Conservation (phyloP, 2,888 invertebrate species). For the Tolmerus cingulatus region DNA sequence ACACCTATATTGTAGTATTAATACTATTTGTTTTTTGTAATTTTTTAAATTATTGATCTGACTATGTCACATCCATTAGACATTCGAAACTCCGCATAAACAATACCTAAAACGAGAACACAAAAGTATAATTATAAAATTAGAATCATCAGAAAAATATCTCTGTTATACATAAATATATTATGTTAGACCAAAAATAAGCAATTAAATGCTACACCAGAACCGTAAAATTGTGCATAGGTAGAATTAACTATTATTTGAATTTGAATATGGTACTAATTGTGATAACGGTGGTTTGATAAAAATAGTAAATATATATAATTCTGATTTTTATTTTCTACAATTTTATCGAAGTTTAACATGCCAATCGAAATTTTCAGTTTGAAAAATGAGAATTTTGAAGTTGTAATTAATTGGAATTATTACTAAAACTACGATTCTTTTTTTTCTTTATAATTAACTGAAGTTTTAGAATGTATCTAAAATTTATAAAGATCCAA, state of each 20-base stretch:
- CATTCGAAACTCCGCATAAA: slow-evolving; percentile 58
- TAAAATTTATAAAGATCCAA: not conserved
- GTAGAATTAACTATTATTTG: not conserved
- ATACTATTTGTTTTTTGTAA: no score
- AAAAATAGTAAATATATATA: not conserved
- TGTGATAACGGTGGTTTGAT: not conserved
- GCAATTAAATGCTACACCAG: not conserved
- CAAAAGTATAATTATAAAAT: not conserved
- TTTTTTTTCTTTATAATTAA: no score
- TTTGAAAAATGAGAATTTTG: not conserved
- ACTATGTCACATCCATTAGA: slow-evolving; percentile 55
- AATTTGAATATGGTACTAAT: not conserved
- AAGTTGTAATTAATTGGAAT: not conserved
- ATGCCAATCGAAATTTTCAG: not conserved
- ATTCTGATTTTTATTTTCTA: not conserved
- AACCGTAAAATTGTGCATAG: not conserved
- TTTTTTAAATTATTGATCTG: not conserved
- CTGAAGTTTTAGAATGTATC: no score
- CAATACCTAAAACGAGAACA: slow-evolving; percentile 51
- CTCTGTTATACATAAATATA: not conserved
- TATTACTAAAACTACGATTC: not conserved
- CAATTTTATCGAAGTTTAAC: not conserved
- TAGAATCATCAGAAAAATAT: not conserved
- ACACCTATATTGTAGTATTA: not conserved
- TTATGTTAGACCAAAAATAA: not conserved